phyloP scores from a whole-genome alignment of 1,140 invertebrate species.

The Ridgeia piscesae region DNA sequence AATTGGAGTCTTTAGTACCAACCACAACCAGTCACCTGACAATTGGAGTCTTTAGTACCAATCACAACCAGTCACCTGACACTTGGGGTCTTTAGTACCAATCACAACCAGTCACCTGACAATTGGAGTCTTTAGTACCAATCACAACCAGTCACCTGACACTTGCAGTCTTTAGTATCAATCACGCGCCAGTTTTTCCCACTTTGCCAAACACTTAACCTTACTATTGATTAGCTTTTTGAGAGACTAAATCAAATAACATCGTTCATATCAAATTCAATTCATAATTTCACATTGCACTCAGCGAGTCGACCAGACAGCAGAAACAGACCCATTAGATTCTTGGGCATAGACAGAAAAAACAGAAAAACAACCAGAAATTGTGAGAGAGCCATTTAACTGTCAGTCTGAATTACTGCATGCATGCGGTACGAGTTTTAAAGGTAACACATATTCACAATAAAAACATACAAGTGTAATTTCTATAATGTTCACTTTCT shows the following conservation, averaged over 20 bases:
- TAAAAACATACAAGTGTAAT: not conserved
- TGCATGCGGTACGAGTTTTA: not conserved
- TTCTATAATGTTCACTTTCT: not conserved
- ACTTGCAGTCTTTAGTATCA: too few relatives aligned
- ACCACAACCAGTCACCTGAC: too few relatives aligned
- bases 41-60: too few relatives aligned
- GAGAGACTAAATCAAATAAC: not conserved
- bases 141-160: too few relatives aligned
- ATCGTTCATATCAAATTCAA: not conserved
- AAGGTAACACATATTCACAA: too few relatives aligned
- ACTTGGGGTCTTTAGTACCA: too few relatives aligned
- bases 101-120: too few relatives aligned
- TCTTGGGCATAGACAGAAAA: not conserved
- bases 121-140: too few relatives aligned
- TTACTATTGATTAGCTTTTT: not conserved
- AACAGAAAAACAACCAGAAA: not conserved
- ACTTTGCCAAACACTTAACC: not conserved
- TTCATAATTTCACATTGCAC: not conserved
- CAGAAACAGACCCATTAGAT: not conserved
- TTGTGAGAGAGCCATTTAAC: not conserved
- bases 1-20: too few relatives aligned
- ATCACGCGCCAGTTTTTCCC: not conserved
- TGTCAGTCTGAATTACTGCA: not conserved
- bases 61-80: too few relatives aligned
- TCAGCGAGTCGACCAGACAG: not conserved